A percentile compares a stretch with the other conserved stretches of the same genome.
Evolutionary conservation across 2,113 vertebrate genomes (phyloP).

Genomic region (Leuciscus idus): DNA sequence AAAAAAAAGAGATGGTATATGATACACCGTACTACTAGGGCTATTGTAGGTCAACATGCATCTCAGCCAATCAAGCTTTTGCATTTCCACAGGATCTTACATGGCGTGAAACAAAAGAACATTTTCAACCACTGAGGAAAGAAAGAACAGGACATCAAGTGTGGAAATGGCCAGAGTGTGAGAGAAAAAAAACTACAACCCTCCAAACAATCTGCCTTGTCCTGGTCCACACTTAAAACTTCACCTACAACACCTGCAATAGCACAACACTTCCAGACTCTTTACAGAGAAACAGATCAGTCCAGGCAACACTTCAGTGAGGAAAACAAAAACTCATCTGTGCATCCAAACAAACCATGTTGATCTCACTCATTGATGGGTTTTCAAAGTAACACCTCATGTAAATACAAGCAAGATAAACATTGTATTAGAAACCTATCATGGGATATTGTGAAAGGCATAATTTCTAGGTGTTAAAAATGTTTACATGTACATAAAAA

Average conservation of each 20-base stretch:
- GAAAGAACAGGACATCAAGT: conserved; percentile 30
- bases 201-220: not conserved
- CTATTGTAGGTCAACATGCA: conserved; percentile 70
- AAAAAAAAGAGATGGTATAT: not conserved
- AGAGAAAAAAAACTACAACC: not conserved
- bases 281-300: conserved; percentile 52
- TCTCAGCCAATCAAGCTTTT: conserved; percentile 65
- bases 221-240: not conserved
- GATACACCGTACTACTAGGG: conserved; percentile 35
- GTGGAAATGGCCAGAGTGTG: not conserved
- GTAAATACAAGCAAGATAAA: conserved; percentile 53
- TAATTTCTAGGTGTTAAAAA: conserved; percentile 21
- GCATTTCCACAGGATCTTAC: conserved; percentile 67
- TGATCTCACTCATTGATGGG: not conserved
- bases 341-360: conserved; percentile 49
- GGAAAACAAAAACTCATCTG: conserved; percentile 26
- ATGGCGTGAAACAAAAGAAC: conserved; percentile 38
- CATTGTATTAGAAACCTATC: conserved; percentile 21
- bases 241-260: conserved; percentile 52
- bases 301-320: conserved; percentile 47
- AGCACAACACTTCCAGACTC: conserved; percentile 38
- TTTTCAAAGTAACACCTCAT: conserved; percentile 5
- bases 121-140: conserved; percentile 8
- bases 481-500: not conserved
- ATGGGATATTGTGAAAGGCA: conserved; percentile 1